Percentiles rank a stretch among this genome's conserved stretches.
These are phyloP conservation scores for Xylophagus ater DNA, from an alignment of 2,888 invertebrate species.

Conservation along the genomic window DNA sequence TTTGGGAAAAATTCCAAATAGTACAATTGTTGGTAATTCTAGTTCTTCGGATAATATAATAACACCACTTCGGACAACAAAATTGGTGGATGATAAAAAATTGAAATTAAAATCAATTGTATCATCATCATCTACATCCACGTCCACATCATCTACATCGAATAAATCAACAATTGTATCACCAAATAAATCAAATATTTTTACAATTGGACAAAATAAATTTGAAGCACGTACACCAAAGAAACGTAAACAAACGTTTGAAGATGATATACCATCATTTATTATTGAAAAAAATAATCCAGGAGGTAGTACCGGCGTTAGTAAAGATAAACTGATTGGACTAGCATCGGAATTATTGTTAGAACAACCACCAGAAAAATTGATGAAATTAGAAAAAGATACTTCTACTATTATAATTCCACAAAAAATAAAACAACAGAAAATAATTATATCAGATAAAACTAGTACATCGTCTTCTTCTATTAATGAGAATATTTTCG, in stretches of 20 bases:
- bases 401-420: too few species aligned
- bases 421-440: too few species aligned
- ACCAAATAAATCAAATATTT: background rate
- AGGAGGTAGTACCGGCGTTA: conserved; percentile 16
- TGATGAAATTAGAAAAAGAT: too few species aligned
- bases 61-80: too few species aligned
- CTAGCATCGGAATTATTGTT: too few species aligned
- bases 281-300: conserved; percentile 22
- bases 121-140: background rate
- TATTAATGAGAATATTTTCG: conserved; percentile 41
- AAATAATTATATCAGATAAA: too few species aligned
- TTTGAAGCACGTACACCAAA: conserved; percentile 10
- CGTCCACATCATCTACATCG: background rate
- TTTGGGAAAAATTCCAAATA: too few species aligned
- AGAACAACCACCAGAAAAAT: conserved; percentile 21
- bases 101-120: background rate
- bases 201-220: too few species aligned
- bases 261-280: conserved; percentile 27
- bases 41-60: too few species aligned
- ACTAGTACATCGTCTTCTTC: background rate
- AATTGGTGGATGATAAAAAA: background rate
- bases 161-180: background rate
- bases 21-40: too few species aligned
- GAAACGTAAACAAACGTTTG: conserved; percentile 25
- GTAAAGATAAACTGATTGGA: conserved; percentile 16